These are phyloP conservation scores for Pseudochromis fuscus DNA, from an alignment of 2,797 vertebrate genomes.

Conservation along the genomic window DNA sequence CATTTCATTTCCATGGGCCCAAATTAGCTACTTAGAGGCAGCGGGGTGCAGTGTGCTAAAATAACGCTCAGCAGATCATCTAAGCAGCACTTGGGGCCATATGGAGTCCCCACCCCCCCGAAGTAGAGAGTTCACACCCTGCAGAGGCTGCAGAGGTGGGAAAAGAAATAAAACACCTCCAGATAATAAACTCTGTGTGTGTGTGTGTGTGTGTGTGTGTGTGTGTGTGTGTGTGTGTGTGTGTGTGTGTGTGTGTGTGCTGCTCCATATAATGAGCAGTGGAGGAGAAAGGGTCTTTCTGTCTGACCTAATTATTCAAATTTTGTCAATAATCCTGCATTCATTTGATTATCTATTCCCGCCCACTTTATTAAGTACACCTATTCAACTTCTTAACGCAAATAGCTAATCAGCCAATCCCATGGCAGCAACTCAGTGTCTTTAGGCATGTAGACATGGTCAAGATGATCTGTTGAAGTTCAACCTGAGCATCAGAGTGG, in stretches of 20 bases:
- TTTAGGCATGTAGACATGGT: no score
- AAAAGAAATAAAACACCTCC: constrained; percentile 13
- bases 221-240: background rate
- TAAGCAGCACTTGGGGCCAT: constrained; percentile 29
- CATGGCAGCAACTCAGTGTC: no score
- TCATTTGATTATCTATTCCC: background rate
- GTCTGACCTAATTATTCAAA: constrained; percentile 3
- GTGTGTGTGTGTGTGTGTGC: background rate
- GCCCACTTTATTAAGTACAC: no score
- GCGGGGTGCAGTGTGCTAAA: constrained; percentile 35
- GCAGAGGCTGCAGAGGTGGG: constrained; percentile 29
- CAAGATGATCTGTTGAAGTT: no score
- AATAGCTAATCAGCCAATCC: no score
- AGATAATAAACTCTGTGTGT: constrained; percentile 10
- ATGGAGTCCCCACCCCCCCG: constrained; percentile 24
- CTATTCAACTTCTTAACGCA: no score
- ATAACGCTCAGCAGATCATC: constrained; percentile 42
- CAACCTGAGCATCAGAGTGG: no score
- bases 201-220: no score
- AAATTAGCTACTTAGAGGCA: constrained; percentile 51
- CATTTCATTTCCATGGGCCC: constrained; percentile 46
- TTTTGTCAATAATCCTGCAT: constrained; percentile 1
- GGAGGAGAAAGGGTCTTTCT: background rate
- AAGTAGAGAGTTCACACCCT: constrained; percentile 53
- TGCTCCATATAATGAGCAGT: background rate